phyloP scores from a whole-genome alignment of 2,888 invertebrate species.

The Epicampocera succincta region DNA sequence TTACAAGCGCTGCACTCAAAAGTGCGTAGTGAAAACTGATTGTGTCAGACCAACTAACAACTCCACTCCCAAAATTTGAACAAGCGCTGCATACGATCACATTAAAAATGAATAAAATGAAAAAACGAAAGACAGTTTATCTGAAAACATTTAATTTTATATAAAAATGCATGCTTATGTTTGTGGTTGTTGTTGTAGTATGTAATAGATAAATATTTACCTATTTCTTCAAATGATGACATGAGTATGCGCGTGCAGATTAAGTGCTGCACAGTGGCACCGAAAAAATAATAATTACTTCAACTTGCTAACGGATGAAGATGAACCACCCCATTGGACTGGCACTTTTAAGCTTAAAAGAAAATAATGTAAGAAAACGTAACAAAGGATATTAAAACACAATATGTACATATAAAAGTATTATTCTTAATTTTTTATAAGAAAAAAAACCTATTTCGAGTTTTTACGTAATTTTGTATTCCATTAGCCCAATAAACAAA shows the following conservation, averaged over 20 bases:
- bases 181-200: not conserved
- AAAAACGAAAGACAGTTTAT: not conserved
- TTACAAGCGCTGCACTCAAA: not conserved
- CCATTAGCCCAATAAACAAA: too few species aligned
- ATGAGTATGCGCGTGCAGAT: not conserved
- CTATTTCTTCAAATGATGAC: not conserved
- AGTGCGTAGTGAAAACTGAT: slow-evolving; percentile 20
- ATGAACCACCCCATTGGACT: too few species aligned
- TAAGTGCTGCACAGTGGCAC: too few species aligned
- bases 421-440: too few species aligned
- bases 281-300: too few species aligned
- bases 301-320: too few species aligned
- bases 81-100: not conserved
- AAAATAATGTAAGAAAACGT: too few species aligned
- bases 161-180: not conserved
- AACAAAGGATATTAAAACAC: too few species aligned
- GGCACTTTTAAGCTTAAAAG: too few species aligned
- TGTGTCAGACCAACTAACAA: slow-evolving; percentile 15
- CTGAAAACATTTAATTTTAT: not conserved
- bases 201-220: slow-evolving; percentile 1
- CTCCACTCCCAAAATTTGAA: slow-evolving; percentile 24
- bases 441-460: too few species aligned
- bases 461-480: too few species aligned
- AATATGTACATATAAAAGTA: too few species aligned
- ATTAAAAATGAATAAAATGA: slow-evolving; percentile 7